phyloP scores from a whole-genome alignment of 1,140 invertebrate genomes.

The Belonocnema kinseyi region DNA sequence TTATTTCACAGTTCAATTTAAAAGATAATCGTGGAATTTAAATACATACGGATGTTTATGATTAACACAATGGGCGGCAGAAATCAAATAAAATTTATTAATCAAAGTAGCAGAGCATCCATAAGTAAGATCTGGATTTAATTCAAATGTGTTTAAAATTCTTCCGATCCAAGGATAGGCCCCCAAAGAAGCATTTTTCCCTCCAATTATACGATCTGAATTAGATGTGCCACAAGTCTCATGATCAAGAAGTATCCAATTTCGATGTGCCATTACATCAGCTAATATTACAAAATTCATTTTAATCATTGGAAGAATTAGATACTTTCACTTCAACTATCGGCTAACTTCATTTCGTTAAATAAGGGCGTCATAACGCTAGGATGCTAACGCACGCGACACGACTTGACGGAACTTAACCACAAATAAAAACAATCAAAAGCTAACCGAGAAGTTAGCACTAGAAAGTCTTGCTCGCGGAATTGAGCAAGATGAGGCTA shows the following conservation, averaged over 20 bases:
- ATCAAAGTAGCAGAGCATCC: constrained; percentile 82
- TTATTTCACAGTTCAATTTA: neutral
- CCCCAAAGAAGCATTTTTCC: constrained; percentile 77
- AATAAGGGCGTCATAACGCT: no score
- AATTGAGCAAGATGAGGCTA: no score
- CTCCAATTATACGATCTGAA: constrained; percentile 80
- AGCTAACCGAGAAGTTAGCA: no score
- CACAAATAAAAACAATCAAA: no score
- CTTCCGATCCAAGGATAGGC: constrained; percentile 83
- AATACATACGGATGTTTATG: constrained; percentile 59
- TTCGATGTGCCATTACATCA: constrained; percentile 61
- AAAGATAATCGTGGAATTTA: neutral
- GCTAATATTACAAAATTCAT: neutral
- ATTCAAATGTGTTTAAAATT: constrained; percentile 77
- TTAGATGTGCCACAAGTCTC: constrained; percentile 74
- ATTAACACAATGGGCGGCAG: constrained; percentile 81
- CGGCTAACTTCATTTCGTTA: no score
- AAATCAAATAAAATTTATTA: constrained; percentile 78
- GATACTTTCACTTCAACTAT: no score
- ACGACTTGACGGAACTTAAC: no score
- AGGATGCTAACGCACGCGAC: no score
- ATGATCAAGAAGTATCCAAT: constrained; percentile 69
- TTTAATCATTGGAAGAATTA: neutral
- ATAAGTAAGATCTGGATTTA: constrained; percentile 56
- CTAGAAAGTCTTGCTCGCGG: no score